Conservation (phyloP, 2,888 invertebrate genomes). For the Amiota minor region DNA sequence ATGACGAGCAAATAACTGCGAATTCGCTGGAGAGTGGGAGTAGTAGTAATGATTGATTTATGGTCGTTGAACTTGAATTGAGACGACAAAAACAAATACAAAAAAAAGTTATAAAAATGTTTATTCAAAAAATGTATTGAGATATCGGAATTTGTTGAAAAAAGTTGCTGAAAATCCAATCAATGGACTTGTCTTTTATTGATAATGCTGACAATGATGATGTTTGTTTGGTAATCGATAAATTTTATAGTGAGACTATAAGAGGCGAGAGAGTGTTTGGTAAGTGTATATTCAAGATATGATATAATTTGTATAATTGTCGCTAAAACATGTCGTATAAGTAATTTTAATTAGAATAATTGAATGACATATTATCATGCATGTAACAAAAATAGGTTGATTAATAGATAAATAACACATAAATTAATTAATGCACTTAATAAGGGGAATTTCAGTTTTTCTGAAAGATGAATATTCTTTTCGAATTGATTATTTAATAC, state of each 20-base stretch:
- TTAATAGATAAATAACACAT: too few relatives aligned
- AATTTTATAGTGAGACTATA: neutral
- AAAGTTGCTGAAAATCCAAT: too few relatives aligned
- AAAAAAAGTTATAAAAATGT: too few relatives aligned
- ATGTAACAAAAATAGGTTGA: too few relatives aligned
- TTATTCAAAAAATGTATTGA: neutral
- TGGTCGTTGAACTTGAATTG: constrained; percentile 13
- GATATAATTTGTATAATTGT: too few relatives aligned
- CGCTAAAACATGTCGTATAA: constrained; percentile 46
- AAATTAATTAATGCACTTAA: too few relatives aligned
- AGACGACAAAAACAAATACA: neutral
- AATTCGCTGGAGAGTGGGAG: neutral
- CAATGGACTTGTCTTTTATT: constrained; percentile 4
- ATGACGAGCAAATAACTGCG: neutral
- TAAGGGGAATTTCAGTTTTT: too few relatives aligned
- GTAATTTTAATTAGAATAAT: constrained; percentile 66
- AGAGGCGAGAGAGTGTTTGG: neutral
- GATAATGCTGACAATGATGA: neutral
- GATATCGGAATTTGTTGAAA: neutral
- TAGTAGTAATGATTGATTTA: constrained; percentile 20
- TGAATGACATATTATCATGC: too few relatives aligned
- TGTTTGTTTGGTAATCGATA: neutral
- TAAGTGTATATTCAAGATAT: too few relatives aligned
- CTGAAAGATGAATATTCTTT: too few relatives aligned
- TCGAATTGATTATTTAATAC: too few relatives aligned